These are phyloP conservation scores for Tortrix viridana DNA, from an alignment of 2,888 invertebrate genomes.

Conservation along the genomic window DNA sequence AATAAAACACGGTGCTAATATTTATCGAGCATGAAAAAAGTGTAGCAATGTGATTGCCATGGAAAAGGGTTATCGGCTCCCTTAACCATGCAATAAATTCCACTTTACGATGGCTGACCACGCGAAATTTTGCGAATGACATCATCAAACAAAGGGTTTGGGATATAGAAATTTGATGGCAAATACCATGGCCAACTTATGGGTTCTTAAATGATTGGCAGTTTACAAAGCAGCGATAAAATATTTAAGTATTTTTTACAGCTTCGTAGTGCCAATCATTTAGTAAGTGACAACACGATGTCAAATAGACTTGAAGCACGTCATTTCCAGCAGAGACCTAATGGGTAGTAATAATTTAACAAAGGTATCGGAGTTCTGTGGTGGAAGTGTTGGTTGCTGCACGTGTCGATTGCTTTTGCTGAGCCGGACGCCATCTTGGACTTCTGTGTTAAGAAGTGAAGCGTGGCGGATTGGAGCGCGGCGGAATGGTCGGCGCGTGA, in stretches of 20 bases:
- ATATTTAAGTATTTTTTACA: too few relatives aligned
- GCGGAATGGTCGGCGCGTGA: too few relatives aligned
- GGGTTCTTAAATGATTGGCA: background rate
- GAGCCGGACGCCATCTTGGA: too few relatives aligned
- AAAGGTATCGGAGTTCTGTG: too few relatives aligned
- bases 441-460: too few relatives aligned
- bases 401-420: too few relatives aligned
- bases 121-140: slow-evolving; percentile 31
- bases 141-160: slow-evolving; percentile 28
- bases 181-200: background rate
- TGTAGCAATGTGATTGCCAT: slow-evolving; percentile 7
- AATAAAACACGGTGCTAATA: background rate
- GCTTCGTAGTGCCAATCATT: background rate
- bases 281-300: background rate
- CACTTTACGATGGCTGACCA: slow-evolving; percentile 26
- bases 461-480: too few relatives aligned
- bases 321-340: too few relatives aligned
- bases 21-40: slow-evolving; percentile 23
- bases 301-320: background rate
- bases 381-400: too few relatives aligned
- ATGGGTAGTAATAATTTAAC: too few relatives aligned
- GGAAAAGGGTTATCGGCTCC: slow-evolving; percentile 7
- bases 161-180: slow-evolving; percentile 19
- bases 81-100: slow-evolving; percentile 22
- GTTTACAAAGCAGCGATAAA: background rate